Conservation (phyloP, 2,888 invertebrate genomes). For the Megamerina dolium region DNA sequence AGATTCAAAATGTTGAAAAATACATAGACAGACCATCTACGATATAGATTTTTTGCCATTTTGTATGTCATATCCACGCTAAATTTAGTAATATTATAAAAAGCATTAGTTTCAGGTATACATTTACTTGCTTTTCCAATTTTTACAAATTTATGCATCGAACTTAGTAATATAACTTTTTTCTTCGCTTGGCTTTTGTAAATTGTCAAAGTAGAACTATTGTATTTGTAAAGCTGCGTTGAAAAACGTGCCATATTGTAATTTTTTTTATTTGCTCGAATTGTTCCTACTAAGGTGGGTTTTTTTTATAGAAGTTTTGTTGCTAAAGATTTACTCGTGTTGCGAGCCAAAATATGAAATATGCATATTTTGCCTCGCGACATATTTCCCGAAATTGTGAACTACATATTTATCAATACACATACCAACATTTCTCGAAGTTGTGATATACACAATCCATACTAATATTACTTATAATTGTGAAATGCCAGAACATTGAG, state of each 20-base stretch:
- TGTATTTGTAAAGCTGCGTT: constrained; percentile 13
- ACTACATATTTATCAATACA: no score
- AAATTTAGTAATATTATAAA: constrained; percentile 29
- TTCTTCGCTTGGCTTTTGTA: constrained; percentile 29
- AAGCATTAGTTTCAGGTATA: constrained; percentile 24
- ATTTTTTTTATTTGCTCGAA: constrained; percentile 6
- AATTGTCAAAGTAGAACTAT: constrained; percentile 21
- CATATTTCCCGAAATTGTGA: no score
- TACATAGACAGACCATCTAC: no score
- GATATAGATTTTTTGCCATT: constrained; percentile 30
- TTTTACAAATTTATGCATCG: constrained; percentile 28
- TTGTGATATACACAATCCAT: no score
- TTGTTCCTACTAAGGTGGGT: constrained; percentile 16
- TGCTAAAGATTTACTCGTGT: constrained; percentile 19
- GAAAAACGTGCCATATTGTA: constrained; percentile 9
- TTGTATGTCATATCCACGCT: constrained; percentile 24
- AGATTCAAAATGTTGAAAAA: no score
- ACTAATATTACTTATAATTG: no score
- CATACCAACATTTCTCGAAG: no score
- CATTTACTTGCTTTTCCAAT: constrained; percentile 23
- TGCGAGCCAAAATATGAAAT: no score
- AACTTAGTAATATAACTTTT: constrained; percentile 26
- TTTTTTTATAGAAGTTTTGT: constrained; percentile 20
- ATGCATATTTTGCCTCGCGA: no score
- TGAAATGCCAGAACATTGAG: no score